These are phyloP conservation scores for Hetaerina americana DNA, from an alignment of 1,140 invertebrate species.

Conservation along the genomic window DNA sequence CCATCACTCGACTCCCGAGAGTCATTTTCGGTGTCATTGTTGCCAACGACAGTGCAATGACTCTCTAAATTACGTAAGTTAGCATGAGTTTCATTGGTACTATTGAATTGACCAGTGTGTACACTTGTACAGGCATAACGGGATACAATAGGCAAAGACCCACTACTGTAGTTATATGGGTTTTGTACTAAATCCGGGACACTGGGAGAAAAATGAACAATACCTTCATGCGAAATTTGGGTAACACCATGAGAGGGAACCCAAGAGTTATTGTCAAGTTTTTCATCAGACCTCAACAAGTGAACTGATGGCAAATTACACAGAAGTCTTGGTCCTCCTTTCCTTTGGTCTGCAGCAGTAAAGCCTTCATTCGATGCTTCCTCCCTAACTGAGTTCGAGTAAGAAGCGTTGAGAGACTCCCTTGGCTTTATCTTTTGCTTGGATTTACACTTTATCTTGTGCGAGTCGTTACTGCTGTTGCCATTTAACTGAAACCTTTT, in stretches of 20 bases:
- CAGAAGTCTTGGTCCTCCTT: neutral
- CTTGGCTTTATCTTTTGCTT: neutral
- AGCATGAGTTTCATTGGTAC: too few relatives aligned
- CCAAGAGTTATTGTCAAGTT: neutral
- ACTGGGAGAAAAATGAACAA: neutral
- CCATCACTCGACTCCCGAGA: neutral
- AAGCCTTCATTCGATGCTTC: neutral
- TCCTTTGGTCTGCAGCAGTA: neutral
- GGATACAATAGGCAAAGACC: neutral
- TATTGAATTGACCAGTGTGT: neutral
- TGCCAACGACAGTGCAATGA: neutral
- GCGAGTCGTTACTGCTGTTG: neutral
- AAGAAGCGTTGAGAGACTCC: neutral
- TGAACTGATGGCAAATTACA: neutral
- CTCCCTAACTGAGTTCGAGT: neutral
- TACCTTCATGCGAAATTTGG: neutral
- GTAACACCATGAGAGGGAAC: neutral
- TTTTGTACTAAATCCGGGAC: neutral
- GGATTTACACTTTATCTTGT: neutral
- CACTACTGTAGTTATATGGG: neutral
- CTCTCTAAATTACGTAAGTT: neutral
- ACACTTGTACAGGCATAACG: neutral
- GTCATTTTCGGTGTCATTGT: neutral
- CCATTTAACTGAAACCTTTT: slow-evolving; percentile 1
- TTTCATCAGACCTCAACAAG: neutral